A percentile compares a stretch with the other conserved stretches of the same genome.
Evolutionary conservation across 2,113 vertebrate genomes (phyloP).

Genomic region (Epinephelus lanceolatus): DNA sequence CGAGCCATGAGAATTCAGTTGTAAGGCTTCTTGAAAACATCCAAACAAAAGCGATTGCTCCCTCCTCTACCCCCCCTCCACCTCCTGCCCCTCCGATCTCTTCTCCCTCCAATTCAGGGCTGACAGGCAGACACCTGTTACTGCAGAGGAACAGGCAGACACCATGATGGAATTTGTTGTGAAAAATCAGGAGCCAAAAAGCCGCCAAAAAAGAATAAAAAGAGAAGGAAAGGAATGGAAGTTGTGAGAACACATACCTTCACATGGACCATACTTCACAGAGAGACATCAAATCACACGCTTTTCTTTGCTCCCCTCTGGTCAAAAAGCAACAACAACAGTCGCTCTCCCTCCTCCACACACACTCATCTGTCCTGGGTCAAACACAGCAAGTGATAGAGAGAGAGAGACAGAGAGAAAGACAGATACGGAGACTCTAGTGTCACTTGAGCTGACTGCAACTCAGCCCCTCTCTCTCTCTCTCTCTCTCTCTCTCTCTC

Average conservation of each 20-base stretch:
- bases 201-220: background rate
- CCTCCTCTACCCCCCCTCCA: background rate
- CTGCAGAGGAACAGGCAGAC: slow-evolving; percentile 42
- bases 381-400: slow-evolving; percentile 49
- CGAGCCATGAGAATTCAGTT: slow-evolving; percentile 55
- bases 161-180: slow-evolving; percentile 27
- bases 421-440: slow-evolving; percentile 66
- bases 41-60: slow-evolving; percentile 64
- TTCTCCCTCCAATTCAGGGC: slow-evolving; percentile 71
- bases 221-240: background rate
- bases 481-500: slow-evolving; percentile 37
- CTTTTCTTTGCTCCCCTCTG: slow-evolving; percentile 42
- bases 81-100: slow-evolving; percentile 25
- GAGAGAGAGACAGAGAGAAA: slow-evolving; percentile 16
- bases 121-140: slow-evolving; percentile 79
- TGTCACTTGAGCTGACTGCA: slow-evolving; percentile 80
- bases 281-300: slow-evolving; percentile 31
- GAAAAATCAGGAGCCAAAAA: background rate
- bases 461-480: slow-evolving; percentile 35
- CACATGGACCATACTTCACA: slow-evolving; percentile 81
- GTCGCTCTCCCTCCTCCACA: slow-evolving; percentile 42
- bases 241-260: slow-evolving; percentile 77
- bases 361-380: slow-evolving; percentile 67
- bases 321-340: slow-evolving; percentile 49
- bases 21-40: slow-evolving; percentile 53